Evolutionary conservation across 2,888 invertebrate genomes (phyloP), one percentile per base, ranked within the genome.

Genomic region (Chaetogeoica ovagalla): DNA sequence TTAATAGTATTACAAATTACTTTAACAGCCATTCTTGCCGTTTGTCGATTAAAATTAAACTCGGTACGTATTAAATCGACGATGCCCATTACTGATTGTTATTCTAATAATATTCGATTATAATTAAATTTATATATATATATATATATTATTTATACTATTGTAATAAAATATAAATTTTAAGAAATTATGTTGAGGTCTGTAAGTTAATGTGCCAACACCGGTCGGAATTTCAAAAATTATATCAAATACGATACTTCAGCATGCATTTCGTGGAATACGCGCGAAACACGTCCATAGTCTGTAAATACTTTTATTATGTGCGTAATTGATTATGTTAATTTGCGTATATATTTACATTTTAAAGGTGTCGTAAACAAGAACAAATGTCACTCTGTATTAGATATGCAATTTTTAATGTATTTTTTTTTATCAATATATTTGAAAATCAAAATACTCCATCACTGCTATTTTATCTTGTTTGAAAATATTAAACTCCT

Each of bases 291-390:
- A 65, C 30, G 65, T 65, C 39, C n/a, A n/a, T n/a, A 43, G 65
- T 39, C n/a, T 39, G 21, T 60, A 43, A 43, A 43, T 60, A 60
- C 60, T 11, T 55, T 15, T 17, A 55, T 55, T 55, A 17, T 55
- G 17, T 55, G 17, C 30, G 1, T 62, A 30, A 15, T 62, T 21
- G 7, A 37, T 66, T 66, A 19, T 48, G 9, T 17, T 48, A 48
- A 15, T 48, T 21, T 6, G 7, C 48, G 21, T 8, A 1, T 30
- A 48, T 66, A 39, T 30, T 30, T 30, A 30, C 30, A 30, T 30
- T 66, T 66, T 66, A 48, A 17, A 66, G 66, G 48, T 48, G 66
- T 23, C 66, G 48, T 48, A 66, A 66, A 30, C 19, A 30, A 17
- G 63, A 63, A 37, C 17, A 63, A 7, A 19, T 62, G 37, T 62